phyloP scores from a whole-genome alignment of 2,797 vertebrate genomes.

The Hapalemur alaotrensis region DNA sequence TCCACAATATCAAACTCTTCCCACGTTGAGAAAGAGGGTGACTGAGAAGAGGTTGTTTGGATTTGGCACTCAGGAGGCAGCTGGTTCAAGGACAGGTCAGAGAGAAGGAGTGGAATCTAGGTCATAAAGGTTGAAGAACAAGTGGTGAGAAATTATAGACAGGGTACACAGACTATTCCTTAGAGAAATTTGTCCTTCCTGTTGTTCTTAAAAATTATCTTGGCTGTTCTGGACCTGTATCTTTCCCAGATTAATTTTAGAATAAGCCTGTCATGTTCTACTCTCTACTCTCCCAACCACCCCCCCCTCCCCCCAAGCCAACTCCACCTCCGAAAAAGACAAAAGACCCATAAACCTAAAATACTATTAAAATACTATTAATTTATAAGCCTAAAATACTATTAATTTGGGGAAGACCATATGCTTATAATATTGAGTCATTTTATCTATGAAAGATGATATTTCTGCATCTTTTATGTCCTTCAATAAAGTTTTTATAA shows the following conservation, averaged over 20 bases:
- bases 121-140: not conserved
- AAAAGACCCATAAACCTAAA: not conserved
- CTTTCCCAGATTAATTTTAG: slow-evolving; percentile 3
- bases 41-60: not conserved
- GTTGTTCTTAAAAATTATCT: not conserved
- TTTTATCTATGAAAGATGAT: not conserved
- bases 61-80: no score
- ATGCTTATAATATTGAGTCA: not conserved
- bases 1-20: not conserved
- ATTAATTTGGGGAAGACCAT: not conserved
- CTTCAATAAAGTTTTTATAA: not conserved
- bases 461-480: not conserved
- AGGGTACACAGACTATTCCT: not conserved
- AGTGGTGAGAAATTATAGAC: not conserved
- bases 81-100: not conserved
- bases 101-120: not conserved
- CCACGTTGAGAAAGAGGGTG: not conserved
- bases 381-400: not conserved
- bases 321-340: not conserved
- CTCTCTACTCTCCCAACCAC: not conserved
- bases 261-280: not conserved
- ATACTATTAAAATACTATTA: not conserved
- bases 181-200: not conserved
- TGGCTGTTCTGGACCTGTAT: not conserved
- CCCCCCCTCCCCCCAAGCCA: not conserved